Percentiles rank a stretch among this genome's conserved stretches.
These are phyloP conservation scores for Lepus timidus DNA, from an alignment of 2,113 vertebrate genomes.

Conservation along the genomic window DNA sequence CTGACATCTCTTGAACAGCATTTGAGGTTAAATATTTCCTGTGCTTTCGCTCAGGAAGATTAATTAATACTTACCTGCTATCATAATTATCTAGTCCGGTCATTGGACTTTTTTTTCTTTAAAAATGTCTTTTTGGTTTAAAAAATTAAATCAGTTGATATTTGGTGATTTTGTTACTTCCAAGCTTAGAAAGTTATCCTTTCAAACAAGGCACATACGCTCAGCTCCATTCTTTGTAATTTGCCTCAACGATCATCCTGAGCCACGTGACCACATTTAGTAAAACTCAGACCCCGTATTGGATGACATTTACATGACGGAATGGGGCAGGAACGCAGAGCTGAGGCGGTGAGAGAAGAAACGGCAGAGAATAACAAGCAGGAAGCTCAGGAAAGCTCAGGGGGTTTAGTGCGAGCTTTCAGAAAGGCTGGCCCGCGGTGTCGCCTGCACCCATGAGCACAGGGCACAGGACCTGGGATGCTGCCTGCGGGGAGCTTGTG, in stretches of 20 bases:
- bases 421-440: background rate
- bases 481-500: background rate
- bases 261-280: too few relatives aligned
- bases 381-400: too few relatives aligned
- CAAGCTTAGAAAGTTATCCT: background rate
- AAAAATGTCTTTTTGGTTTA: background rate
- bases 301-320: too few relatives aligned
- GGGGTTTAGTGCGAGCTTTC: too few relatives aligned
- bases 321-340: too few relatives aligned
- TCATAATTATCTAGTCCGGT: background rate
- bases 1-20: background rate
- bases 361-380: too few relatives aligned
- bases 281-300: too few relatives aligned
- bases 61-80: too few relatives aligned
- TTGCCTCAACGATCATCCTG: background rate
- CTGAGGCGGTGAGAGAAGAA: too few relatives aligned
- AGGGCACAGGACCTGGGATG: rapidly evolving
- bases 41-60: background rate
- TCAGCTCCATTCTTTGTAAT: background rate
- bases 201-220: background rate
- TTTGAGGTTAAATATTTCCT: background rate
- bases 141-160: background rate
- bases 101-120: background rate
- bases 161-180: background rate
- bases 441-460: background rate